phyloP scores from a whole-genome alignment of 2,113 vertebrate genomes.

The Sphaerodactylus townsendi region DNA sequence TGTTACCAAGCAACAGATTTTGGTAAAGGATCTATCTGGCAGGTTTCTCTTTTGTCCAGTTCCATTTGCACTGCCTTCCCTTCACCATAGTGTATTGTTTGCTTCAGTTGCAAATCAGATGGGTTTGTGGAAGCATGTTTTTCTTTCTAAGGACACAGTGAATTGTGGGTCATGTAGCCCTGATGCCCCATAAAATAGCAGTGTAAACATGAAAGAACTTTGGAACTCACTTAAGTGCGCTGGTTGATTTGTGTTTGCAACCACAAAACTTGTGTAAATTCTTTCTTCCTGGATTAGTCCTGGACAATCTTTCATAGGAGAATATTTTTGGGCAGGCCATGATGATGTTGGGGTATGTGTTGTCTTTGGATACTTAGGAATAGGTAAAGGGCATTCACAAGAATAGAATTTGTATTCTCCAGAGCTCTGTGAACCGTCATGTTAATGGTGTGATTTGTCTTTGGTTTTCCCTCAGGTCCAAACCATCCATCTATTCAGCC shows the following conservation, averaged over 20 bases:
- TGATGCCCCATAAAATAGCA: not conserved
- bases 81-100: not conserved
- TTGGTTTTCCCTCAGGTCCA: conserved; percentile 32
- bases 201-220: not conserved
- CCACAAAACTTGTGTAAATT: not conserved
- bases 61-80: not conserved
- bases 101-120: not conserved
- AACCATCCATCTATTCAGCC: conserved; percentile 35
- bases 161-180: not conserved
- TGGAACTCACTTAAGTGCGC: not conserved
- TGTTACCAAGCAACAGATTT: not conserved
- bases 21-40: not conserved
- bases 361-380: not conserved
- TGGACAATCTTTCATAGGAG: not conserved
- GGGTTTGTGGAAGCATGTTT: not conserved
- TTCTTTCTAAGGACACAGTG: not conserved
- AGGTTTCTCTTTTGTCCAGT: not conserved
- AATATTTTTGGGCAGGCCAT: not conserved
- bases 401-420: conserved; percentile 34
- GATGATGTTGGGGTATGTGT: not conserved
- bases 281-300: not conserved
- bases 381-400: not conserved
- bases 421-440: conserved; percentile 43
- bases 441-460: conserved; percentile 56
- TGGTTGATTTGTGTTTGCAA: not conserved